These are phyloP conservation scores for Cryptoblepharus egeriae DNA, from an alignment of 2,797 vertebrate genomes.

Conservation along the genomic window DNA sequence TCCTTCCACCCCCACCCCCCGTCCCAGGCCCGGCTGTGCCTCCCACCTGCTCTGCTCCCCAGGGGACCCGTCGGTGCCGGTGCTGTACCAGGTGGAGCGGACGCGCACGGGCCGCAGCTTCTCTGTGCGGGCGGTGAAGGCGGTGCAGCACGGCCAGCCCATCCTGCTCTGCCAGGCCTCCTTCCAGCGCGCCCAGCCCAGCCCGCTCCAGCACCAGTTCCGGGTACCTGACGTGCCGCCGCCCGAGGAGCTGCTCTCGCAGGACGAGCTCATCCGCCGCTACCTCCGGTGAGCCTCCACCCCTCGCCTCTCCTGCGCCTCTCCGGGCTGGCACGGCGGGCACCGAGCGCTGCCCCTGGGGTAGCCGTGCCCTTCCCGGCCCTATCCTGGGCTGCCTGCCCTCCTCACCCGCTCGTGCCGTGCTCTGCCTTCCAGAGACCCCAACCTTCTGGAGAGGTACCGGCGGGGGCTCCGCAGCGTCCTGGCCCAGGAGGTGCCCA, in stretches of 20 bases:
- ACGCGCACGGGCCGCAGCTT: conserved; percentile 91
- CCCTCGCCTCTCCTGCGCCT: no score
- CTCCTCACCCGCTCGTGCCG: no score
- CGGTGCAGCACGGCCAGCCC: conserved; percentile 88
- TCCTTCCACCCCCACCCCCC: no score
- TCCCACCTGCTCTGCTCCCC: background rate
- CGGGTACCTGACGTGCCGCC: conserved; percentile 86
- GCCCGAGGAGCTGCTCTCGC: conserved; percentile 86
- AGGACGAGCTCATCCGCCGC: conserved; percentile 83
- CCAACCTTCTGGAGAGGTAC: conserved; percentile 82
- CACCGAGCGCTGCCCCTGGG: no score
- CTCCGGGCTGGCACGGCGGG: no score
- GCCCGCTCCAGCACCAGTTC: conserved; percentile 90
- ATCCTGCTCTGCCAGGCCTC: conserved; percentile 93
- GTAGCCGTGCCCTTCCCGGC: no score
- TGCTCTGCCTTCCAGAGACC: conserved; percentile 70
- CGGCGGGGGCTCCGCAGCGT: conserved; percentile 84
- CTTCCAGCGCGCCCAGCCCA: conserved; percentile 88
- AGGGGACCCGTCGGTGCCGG: conserved; percentile 92
- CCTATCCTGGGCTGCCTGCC: no score
- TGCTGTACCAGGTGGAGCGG: conserved; percentile 92
- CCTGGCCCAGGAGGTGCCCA: conserved; percentile 87
- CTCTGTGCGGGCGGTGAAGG: conserved; percentile 89
- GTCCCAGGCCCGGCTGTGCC: background rate
- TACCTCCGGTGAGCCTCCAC: conserved; percentile 80